These are phyloP conservation scores for Hetaerina titia DNA, from an alignment of 2,888 invertebrate genomes.

Conservation along the genomic window DNA sequence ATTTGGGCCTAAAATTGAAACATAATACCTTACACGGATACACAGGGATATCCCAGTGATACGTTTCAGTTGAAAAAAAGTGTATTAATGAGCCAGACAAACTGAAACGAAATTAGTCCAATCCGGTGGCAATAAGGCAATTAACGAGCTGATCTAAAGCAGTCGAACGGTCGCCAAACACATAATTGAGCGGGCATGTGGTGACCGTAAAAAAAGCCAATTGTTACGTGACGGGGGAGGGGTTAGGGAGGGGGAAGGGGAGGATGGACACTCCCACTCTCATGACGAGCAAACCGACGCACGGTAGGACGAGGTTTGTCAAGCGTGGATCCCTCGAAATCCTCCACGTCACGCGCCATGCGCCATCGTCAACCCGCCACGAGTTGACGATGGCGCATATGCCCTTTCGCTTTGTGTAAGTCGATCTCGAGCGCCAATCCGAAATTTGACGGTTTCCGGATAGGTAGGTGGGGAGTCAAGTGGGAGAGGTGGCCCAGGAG, in stretches of 20 bases:
- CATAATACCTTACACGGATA: constrained; percentile 12
- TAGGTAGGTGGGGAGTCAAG: no score
- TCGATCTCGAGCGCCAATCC: no score
- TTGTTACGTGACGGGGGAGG: neutral
- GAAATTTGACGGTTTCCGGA: no score
- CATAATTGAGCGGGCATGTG: neutral
- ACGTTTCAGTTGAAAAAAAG: neutral
- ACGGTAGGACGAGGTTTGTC: neutral
- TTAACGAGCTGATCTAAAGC: constrained; percentile 31
- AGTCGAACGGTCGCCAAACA: neutral
- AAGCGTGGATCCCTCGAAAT: no score
- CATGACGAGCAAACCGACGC: neutral
- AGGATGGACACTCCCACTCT: no score
- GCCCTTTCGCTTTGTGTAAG: no score
- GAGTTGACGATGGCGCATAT: no score
- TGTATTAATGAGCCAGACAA: constrained; percentile 8
- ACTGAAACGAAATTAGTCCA: neutral
- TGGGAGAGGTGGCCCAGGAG: no score
- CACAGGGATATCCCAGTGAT: neutral
- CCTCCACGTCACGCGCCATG: no score
- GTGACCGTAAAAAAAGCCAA: neutral
- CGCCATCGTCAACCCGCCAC: no score
- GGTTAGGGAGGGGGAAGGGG: neutral
- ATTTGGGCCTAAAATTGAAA: constrained; percentile 9
- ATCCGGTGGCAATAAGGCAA: neutral